Evolutionary conservation across 2,888 invertebrate species (phyloP), one percentile per base, ranked within the genome.

Genomic region (Meteorus colon): DNA sequence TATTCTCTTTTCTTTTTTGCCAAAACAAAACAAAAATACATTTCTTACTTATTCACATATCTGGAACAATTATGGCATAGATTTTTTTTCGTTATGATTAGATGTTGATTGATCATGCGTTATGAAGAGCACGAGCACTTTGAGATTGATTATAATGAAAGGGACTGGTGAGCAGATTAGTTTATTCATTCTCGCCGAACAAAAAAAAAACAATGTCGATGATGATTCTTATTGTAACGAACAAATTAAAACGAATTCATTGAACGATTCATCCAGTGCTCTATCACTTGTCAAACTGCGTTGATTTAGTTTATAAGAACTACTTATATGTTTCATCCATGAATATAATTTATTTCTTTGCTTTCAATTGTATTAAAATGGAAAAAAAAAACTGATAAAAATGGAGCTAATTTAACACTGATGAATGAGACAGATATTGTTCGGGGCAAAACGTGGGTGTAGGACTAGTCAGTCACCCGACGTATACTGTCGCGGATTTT

Each of bases 381-480:
- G 14, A 60, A 51, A 19, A 12, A n/a, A 55, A 66, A 12, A 29
- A 2, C 29, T 3, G 34, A 72, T 55, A 41, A 19, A 62, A 65
- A 12, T 66, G 59, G 12, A 19, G 37, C 19, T 4, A 14, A 48
- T 34, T 51, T 60, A 67, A n/a, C 29, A 75, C 45, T 14, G 62
- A 74, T 31, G 37, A 62, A 41, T 27, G 27, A 29, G 41, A 51
- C 65, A 70, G 65, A 48, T 48, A 48, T n/a, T 48, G 63, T 65
- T 66, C 55, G 71, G 45, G 67, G 51, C 41, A 65, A 72, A 51
- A 41, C 77, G 77, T 73, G 78, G 74, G 74, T 76, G 77, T 77
- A 75, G 77, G 73, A 77, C 74, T 78, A 78, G 76, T 80, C 77
- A 78, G 76, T 75, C 76, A 68, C 41, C 51, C 29, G 74, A 60